These are phyloP conservation scores for Phocides pigmalion DNA, from an alignment of 1,140 invertebrate species.

Conservation along the genomic window DNA sequence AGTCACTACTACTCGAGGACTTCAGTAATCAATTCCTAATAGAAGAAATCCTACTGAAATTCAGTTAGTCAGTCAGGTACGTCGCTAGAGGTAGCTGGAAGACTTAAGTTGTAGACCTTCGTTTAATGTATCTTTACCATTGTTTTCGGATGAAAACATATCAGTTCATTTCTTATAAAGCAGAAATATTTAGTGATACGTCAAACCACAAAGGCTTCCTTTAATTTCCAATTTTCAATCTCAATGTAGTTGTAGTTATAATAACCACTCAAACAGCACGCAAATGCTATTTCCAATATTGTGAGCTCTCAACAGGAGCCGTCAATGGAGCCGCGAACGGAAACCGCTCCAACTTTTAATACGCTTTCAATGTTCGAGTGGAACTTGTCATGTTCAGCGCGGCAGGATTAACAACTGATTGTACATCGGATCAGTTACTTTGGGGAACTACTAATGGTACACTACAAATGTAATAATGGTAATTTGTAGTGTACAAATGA, in stretches of 20 bases:
- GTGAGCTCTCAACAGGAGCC: background rate
- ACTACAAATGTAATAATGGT: background rate
- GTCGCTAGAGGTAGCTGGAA: no score
- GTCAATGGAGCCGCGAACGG: background rate
- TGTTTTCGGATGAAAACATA: no score
- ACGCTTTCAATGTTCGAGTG: slow-evolving; percentile 9
- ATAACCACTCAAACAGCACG: background rate
- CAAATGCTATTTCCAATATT: background rate
- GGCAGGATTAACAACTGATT: background rate
- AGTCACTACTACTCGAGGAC: no score
- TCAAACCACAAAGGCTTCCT: no score
- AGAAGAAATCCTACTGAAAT: no score
- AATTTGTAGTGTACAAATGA: no score
- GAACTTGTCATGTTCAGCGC: slow-evolving; percentile 7
- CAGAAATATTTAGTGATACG: no score
- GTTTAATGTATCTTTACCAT: no score
- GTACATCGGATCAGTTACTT: background rate
- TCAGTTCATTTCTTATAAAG: no score
- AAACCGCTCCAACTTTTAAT: slow-evolving; percentile 2
- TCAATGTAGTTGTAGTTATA: background rate
- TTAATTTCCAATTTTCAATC: background rate
- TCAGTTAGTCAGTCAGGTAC: no score
- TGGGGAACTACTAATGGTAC: background rate
- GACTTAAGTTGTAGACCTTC: no score
- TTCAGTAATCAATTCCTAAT: no score